A percentile compares a stretch with the other conserved stretches of the same genome.
These are phyloP conservation scores for Synanthedon myopaeformis DNA, from an alignment of 2,888 invertebrate genomes.

Conservation along the genomic window DNA sequence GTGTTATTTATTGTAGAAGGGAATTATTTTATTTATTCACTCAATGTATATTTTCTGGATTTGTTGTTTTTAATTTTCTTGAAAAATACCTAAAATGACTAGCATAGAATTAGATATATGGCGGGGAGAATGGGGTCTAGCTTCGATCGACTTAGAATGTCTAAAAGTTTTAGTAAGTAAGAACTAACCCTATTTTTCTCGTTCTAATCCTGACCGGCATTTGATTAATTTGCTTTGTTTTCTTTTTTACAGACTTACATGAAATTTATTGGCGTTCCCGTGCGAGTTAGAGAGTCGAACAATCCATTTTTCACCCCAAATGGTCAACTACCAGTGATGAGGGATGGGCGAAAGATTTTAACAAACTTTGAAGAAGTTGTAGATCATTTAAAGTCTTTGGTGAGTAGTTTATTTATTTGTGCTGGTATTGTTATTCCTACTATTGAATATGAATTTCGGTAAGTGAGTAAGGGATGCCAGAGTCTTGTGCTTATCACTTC, in stretches of 20 bases:
- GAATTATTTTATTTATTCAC: background rate
- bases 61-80: slow-evolving; percentile 7
- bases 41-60: slow-evolving; percentile 2
- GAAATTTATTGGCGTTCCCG: slow-evolving; percentile 83
- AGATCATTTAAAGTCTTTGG: slow-evolving; percentile 75
- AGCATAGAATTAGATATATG: slow-evolving; percentile 79
- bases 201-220: slow-evolving; percentile 21
- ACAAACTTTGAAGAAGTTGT: slow-evolving; percentile 78
- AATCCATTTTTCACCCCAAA: slow-evolving; percentile 82
- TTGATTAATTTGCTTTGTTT: slow-evolving; percentile 10
- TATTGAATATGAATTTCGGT: too few species aligned
- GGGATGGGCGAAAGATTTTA: slow-evolving; percentile 67
- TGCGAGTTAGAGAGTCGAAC: slow-evolving; percentile 74
- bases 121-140: slow-evolving; percentile 89
- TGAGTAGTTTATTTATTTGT: slow-evolving; percentile 22
- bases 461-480: too few species aligned
- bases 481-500: too few species aligned
- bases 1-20: too few species aligned
- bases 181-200: slow-evolving; percentile 2
- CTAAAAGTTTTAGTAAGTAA: slow-evolving; percentile 81
- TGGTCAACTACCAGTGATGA: slow-evolving; percentile 78
- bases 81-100: slow-evolving; percentile 30
- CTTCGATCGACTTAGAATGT: slow-evolving; percentile 86
- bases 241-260: slow-evolving; percentile 63
- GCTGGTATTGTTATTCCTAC: too few species aligned